phyloP scores from a whole-genome alignment of 2,888 invertebrate species.

The Mechanitis messenoides region DNA sequence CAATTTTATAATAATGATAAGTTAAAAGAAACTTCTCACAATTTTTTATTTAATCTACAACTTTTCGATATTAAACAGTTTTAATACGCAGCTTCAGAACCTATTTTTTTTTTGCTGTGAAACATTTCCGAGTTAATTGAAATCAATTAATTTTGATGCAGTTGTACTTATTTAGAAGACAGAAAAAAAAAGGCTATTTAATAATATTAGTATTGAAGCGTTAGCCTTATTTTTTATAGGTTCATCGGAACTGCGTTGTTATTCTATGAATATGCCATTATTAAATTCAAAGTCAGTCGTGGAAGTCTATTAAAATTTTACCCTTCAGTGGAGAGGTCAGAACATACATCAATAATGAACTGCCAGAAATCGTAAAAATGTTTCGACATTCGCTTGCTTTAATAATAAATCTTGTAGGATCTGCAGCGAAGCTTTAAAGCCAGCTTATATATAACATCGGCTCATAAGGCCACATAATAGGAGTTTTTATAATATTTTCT shows the following conservation, averaged over 20 bases:
- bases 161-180: not conserved
- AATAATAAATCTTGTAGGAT: constrained; percentile 26
- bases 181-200: not conserved
- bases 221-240: too few species aligned
- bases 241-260: too few species aligned
- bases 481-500: too few species aligned
- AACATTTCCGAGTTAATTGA: not conserved
- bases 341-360: constrained; percentile 26
- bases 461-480: too few species aligned
- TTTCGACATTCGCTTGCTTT: constrained; percentile 19
- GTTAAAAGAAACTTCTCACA: too few species aligned
- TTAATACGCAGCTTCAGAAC: not conserved
- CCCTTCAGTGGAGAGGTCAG: constrained; percentile 14
- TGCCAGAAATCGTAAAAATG: constrained; percentile 28
- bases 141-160: too few species aligned
- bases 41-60: too few species aligned
- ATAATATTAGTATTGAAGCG: too few species aligned
- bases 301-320: constrained; percentile 20
- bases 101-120: not conserved
- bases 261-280: constrained; percentile 14
- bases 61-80: too few species aligned
- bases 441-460: too few species aligned
- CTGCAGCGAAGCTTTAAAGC: too few species aligned
- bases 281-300: constrained; percentile 20
- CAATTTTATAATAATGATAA: too few species aligned